Evolutionary conservation across 64 coral and sea anemone species (phyloP).

Genomic region (Montipora capricornis): DNA sequence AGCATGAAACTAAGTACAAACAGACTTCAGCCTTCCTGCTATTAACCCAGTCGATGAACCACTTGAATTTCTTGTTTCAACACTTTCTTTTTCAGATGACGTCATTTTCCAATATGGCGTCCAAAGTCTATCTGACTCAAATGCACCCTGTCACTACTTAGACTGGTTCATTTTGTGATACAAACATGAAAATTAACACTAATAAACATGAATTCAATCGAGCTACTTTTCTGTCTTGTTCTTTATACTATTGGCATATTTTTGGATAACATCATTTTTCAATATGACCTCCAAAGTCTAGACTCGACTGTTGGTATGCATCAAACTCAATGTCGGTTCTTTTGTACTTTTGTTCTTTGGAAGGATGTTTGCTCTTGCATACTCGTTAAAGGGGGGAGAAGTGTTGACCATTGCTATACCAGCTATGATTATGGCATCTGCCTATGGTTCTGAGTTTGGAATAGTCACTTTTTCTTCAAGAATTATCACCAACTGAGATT

Average conservation of each 20-base stretch:
- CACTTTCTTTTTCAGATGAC: conserved; percentile 31
- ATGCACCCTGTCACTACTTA: not conserved
- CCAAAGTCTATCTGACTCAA: not conserved
- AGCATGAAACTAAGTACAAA: conserved; percentile 1
- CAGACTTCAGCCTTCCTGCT: not conserved
- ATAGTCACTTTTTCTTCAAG: conserved; percentile 55
- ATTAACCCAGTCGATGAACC: conserved; percentile 2
- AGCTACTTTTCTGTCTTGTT: too few relatives aligned
- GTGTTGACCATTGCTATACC: conserved; percentile 58
- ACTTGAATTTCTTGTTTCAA: conserved; percentile 10
- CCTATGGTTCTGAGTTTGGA: conserved; percentile 51
- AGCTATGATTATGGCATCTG: conserved; percentile 68
- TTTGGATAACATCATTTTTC: not conserved
- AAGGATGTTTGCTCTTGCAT: conserved; percentile 65
- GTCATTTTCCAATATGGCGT: not conserved
- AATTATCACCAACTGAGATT: conserved; percentile 61
- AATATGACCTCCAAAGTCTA: not conserved
- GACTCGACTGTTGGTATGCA: conserved; percentile 25
- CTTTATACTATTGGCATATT: too few relatives aligned
- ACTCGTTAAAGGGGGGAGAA: conserved; percentile 61
- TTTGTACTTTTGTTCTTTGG: conserved; percentile 43
- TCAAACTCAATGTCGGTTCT: conserved; percentile 40
- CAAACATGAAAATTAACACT: conserved; percentile 69
- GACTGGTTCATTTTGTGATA: conserved; percentile 63
- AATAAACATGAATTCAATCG: not conserved